These are phyloP conservation scores for Zosterops japonicus DNA, from an alignment of 2,113 vertebrate species.

Conservation along the genomic window DNA sequence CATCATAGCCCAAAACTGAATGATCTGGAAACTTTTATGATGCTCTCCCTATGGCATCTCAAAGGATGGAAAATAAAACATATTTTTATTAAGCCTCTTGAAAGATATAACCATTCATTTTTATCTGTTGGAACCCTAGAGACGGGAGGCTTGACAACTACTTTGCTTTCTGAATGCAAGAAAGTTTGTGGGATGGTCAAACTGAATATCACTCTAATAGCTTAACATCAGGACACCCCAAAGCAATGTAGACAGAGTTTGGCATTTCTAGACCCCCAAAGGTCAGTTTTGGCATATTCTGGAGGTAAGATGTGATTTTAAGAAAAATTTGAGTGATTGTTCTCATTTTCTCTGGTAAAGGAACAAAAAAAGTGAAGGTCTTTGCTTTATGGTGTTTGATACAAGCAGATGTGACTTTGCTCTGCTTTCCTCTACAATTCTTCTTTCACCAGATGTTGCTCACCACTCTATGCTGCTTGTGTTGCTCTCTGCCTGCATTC, in stretches of 20 bases:
- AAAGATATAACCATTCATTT: constrained; percentile 44
- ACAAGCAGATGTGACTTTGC: neutral
- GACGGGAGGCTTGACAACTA: neutral
- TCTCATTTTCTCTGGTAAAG: neutral
- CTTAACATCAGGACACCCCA: neutral
- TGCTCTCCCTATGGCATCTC: neutral
- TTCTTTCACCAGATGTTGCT: neutral
- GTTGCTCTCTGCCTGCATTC: neutral
- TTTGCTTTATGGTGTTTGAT: neutral
- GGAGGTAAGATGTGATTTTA: neutral
- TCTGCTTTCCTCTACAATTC: neutral
- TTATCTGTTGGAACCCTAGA: neutral
- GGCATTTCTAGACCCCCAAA: neutral
- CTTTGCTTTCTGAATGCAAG: neutral
- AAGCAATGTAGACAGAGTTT: neutral
- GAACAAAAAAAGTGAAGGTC: neutral
- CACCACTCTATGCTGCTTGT: neutral
- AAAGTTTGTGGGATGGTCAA: neutral
- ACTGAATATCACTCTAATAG: neutral
- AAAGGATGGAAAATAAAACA: constrained; percentile 60
- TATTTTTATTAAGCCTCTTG: constrained; percentile 57
- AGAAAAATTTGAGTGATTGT: neutral
- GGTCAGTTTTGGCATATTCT: neutral
- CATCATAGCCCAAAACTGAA: constrained; percentile 42
- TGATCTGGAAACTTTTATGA: neutral